Percentiles rank a stretch among this genome's conserved stretches.
These are phyloP conservation scores for Drosophila prolongata DNA, from an alignment of 2,888 invertebrate genomes.

Conservation along the genomic window DNA sequence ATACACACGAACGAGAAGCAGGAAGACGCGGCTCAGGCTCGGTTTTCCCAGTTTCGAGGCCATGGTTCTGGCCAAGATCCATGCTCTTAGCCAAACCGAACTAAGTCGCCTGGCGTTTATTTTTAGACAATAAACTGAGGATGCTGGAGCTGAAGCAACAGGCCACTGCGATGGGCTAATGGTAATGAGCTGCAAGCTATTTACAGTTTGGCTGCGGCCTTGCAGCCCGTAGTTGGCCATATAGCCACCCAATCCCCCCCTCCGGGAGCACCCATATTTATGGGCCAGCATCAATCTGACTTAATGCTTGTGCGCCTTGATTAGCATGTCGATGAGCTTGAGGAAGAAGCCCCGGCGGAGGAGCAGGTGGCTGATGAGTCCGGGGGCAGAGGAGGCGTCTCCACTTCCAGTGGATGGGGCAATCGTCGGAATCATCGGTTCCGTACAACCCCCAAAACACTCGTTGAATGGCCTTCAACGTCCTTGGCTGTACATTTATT, in stretches of 20 bases:
- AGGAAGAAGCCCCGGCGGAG: constrained; percentile 16
- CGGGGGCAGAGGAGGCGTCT: not conserved
- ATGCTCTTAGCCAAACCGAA: constrained; percentile 26
- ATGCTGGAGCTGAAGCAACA: constrained; percentile 42
- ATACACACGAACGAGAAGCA: constrained; percentile 41
- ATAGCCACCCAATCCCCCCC: constrained; percentile 10
- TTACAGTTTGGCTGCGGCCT: constrained; percentile 71
- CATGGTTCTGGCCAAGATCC: constrained; percentile 13
- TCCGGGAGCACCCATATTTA: constrained; percentile 55
- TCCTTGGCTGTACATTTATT: constrained; percentile 69
- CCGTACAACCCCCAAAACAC: constrained; percentile 61
- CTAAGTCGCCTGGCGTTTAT: constrained; percentile 57
- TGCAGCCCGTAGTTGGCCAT: constrained; percentile 42
- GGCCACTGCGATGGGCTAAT: constrained; percentile 53
- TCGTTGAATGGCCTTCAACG: constrained; percentile 79
- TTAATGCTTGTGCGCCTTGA: constrained; percentile 63
- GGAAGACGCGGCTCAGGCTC: constrained; percentile 50
- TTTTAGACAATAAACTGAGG: constrained; percentile 73
- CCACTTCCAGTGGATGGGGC: not conserved
- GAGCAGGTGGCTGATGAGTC: constrained; percentile 16
- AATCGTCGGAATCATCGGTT: not conserved
- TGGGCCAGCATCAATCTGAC: constrained; percentile 72
- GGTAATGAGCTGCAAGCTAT: constrained; percentile 77
- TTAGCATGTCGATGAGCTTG: constrained; percentile 57
- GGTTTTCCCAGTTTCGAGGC: not conserved